A percentile compares a stretch with the other conserved stretches of the same genome.
Evolutionary conservation across 2,113 vertebrate genomes (phyloP).

Genomic region (Asarcornis scutulata): DNA sequence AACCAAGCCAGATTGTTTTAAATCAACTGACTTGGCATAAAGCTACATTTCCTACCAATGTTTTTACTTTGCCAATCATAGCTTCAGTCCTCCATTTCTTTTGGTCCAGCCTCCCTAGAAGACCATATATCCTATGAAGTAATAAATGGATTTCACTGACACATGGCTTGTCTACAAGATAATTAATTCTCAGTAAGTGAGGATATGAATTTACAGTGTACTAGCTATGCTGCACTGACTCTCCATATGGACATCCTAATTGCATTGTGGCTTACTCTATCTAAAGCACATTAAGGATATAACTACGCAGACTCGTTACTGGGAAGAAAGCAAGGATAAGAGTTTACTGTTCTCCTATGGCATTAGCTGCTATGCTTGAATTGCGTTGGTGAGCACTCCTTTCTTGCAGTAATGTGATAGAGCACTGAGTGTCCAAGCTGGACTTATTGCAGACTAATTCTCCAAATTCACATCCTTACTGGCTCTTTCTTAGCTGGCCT

Average conservation of each 20-base stretch:
- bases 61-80: constrained; percentile 43
- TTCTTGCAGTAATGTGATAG: not conserved
- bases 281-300: constrained; percentile 49
- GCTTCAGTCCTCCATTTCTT: constrained; percentile 30
- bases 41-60: not conserved
- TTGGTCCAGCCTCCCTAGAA: constrained; percentile 39
- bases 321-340: not conserved
- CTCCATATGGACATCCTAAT: constrained; percentile 69
- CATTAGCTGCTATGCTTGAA: not conserved
- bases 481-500: accelerated
- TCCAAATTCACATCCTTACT: not conserved
- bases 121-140: constrained; percentile 17
- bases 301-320: constrained; percentile 35
- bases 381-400: not conserved
- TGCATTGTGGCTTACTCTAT: constrained; percentile 61
- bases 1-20: constrained; percentile 61
- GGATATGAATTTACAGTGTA: constrained; percentile 50
- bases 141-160: constrained; percentile 45
- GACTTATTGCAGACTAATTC: not conserved
- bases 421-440: not conserved
- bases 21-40: constrained; percentile 46
- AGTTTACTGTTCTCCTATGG: not conserved
- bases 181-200: constrained; percentile 63
- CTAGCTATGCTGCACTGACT: constrained; percentile 49
- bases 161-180: constrained; percentile 66